Evolutionary conservation across 1,140 invertebrate species (phyloP), one percentile per base, ranked within the genome.

Genomic region (Meloidogyne exigua): DNA sequence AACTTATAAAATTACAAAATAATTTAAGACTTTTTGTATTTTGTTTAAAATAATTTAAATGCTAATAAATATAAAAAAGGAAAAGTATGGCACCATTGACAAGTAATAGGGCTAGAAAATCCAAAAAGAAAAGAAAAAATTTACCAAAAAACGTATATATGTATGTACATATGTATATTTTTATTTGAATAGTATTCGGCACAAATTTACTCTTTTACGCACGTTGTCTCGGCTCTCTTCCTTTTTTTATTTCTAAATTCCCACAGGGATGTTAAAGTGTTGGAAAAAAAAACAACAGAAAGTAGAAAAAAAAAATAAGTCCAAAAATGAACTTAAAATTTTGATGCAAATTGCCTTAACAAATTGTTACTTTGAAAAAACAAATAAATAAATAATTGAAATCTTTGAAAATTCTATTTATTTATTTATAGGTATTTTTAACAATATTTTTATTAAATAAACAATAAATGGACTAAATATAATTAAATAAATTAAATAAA

Each of bases 261-360:
- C 49, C 49, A 57, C 49, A n/a, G 49, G 49, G 49, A 57, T n/a
- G n/a, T n/a, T 57, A 57, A 57, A 57, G 49, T 57, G 49, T 57
- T 57, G 49, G 49, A 57, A 21, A 18, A 57, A 57, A 44, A 57
- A 57, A n/a, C 4, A 57, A n/a, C 18, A n/a, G 18, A 57, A 57
- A n/a, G 18, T 0, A n/a, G 18, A 57, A 57, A 57, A 57, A 57
- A 57, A 4, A 57, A 57, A 57, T n/a, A 57, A 12, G 21, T 57
- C 49, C 18, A 57, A n/a, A 57, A 57, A n/a, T 57, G 49, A 57
- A 57, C 49, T 57, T 57, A 57, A 57, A 57, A n/a, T 57, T n/a
- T n/a, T 57, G 49, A 57, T n/a, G n/a, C 7, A 57, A 57, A 57
- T 57, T 57, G n/a, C 4, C n/a, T 15, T n/a, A 57, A 3, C n/a